phyloP scores from a whole-genome alignment of 2,113 vertebrate species.

The Phyllostomus hastatus region DNA sequence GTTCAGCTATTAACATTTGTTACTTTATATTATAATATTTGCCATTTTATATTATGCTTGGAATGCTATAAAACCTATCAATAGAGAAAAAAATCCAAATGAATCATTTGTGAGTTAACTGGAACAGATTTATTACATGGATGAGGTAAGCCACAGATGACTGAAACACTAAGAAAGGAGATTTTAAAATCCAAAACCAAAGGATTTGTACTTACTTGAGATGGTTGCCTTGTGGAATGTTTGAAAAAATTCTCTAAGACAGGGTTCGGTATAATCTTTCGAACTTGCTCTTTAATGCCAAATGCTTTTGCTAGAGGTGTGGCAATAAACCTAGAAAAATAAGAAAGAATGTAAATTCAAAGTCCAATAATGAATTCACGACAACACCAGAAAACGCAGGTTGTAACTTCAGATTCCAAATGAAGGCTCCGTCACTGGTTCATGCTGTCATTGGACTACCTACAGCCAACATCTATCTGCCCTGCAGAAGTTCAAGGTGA shows the following conservation, averaged over 20 bases:
- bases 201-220: slow-evolving; percentile 84
- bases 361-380: not conserved
- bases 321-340: slow-evolving; percentile 86
- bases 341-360: slow-evolving; percentile 40
- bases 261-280: slow-evolving; percentile 80
- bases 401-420: not conserved
- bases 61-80: not conserved
- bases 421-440: not conserved
- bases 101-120: slow-evolving; percentile 68
- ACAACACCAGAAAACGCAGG: not conserved
- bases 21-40: not conserved
- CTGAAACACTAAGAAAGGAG: slow-evolving; percentile 58
- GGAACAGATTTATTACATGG: slow-evolving; percentile 45
- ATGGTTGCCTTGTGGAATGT: slow-evolving; percentile 81
- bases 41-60: slow-evolving; percentile 55
- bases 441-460: not conserved
- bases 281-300: slow-evolving; percentile 84
- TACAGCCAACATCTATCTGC: not conserved
- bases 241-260: slow-evolving; percentile 88
- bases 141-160: slow-evolving; percentile 53
- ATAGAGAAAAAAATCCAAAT: slow-evolving; percentile 61
- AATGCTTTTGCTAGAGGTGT: slow-evolving; percentile 84
- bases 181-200: slow-evolving; percentile 49
- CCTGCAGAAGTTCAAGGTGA: not conserved
- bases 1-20: not conserved